Base-by-base conservation (phyloP, 2,113 vertebrate genomes). In the Trematocara variabile region DNA sequence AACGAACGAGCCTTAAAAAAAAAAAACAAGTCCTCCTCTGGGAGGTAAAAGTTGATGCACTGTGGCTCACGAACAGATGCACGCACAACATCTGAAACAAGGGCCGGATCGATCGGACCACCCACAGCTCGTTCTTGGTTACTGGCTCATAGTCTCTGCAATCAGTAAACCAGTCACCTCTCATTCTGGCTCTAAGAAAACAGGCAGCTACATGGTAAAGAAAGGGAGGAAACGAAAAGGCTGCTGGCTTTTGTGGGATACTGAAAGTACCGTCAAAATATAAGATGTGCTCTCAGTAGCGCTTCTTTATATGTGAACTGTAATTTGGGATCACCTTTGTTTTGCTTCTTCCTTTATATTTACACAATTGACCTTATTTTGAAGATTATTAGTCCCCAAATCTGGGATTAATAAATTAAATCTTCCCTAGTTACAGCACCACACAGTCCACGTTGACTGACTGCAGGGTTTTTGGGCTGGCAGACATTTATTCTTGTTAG, bases 121-220 rank as follows among this genome's bases (percentile, higher is more conserved):
- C 41, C 77, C 5, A 5, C 50, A 10, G 81, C 39, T 85, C 25
- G n/a, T 52, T 25, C 30, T 2, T 75, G 54, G 20, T 54, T 16
- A 56, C 20, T 56, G 79, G 20, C 56, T 22, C 33, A 65, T 11
- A 50, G 25, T 56, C 12, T 54, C 22, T 70, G 52, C 4, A 8
- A 68, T 34, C 48, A 30, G 75, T 14, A 9, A 79, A 82, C 37
- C 50, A 8, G 22, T 48, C 20, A 22, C 50, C 18, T 77, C 22
- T 77, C 34, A 6, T 58, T 73, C 41, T 28, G 22, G 53, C 46
- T 80, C 60, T 41, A 60, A 86, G 37, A 25, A 77, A 77, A 81
- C 8, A 54, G 39, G 20, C 41, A 30, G 10, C 58, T 30, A 25
- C 34, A 50, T 28, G 63, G 30, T 54, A 18, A 39, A 12, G 20